A percentile compares a stretch with the other conserved stretches of the same genome.
Evolutionary conservation across 2,888 invertebrate genomes (phyloP).

Genomic region (Heteromurus nitidus): DNA sequence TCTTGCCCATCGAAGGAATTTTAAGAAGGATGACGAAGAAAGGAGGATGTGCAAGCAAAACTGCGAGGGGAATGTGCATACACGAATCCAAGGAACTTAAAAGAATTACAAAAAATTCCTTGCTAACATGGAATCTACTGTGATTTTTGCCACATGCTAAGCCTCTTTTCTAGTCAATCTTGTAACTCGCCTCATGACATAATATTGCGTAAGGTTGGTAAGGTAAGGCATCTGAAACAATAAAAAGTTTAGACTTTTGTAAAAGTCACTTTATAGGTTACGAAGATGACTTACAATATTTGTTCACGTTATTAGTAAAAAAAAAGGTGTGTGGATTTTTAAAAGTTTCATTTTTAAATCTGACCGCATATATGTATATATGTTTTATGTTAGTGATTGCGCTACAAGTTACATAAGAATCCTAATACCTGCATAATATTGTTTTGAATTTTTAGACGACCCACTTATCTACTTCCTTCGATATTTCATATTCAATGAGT

Average conservation of each 20-base stretch:
- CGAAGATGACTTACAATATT: background rate
- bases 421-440: too few species aligned
- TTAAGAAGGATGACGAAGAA: background rate
- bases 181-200: conserved; percentile 22
- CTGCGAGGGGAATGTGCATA: background rate
- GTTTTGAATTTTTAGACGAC: conserved; percentile 31
- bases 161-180: conserved; percentile 2
- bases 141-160: background rate
- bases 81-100: background rate
- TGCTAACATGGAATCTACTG: background rate
- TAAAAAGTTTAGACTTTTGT: background rate
- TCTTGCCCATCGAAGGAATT: background rate
- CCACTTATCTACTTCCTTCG: conserved; percentile 36
- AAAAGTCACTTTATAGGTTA: background rate
- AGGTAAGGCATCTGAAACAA: background rate
- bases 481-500: background rate
- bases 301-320: background rate
- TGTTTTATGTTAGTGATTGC: background rate
- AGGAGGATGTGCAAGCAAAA: background rate
- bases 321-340: background rate
- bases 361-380: background rate
- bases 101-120: background rate
- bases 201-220: conserved; percentile 14
- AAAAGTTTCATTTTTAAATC: background rate
- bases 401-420: too few species aligned